Evolutionary conservation across 2,888 invertebrate genomes (phyloP).

Genomic region (Apodemia duryi): DNA sequence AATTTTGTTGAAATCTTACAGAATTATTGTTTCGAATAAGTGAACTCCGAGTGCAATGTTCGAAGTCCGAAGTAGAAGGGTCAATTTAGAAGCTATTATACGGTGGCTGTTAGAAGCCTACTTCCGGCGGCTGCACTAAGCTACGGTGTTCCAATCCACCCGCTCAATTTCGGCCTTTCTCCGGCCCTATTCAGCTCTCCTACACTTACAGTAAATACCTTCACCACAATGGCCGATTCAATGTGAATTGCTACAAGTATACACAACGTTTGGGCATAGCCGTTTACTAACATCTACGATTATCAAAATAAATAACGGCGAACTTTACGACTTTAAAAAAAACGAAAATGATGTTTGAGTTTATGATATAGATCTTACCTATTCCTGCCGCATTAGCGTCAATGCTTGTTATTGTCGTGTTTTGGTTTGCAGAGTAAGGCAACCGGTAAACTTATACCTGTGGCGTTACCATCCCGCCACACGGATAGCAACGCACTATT

Average conservation of each 20-base stretch:
- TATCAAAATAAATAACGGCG: not conserved
- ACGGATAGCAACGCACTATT: too few relatives aligned
- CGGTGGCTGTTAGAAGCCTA: slow-evolving; percentile 73
- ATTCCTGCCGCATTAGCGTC: too few relatives aligned
- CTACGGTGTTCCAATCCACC: slow-evolving; percentile 66
- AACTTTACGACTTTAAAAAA: not conserved
- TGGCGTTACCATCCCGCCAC: too few relatives aligned
- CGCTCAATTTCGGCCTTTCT: slow-evolving; percentile 72
- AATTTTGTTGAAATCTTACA: too few relatives aligned
- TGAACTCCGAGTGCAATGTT: slow-evolving; percentile 34
- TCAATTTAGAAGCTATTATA: slow-evolving; percentile 77
- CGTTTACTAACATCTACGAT: not conserved
- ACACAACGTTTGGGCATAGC: slow-evolving; percentile 4
- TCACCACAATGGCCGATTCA: slow-evolving; percentile 38
- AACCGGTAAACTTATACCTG: too few relatives aligned
- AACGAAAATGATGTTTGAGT: too few relatives aligned
- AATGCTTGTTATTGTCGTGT: too few relatives aligned
- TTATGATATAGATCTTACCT: too few relatives aligned
- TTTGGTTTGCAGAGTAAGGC: too few relatives aligned
- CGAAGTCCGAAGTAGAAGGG: slow-evolving; percentile 45
- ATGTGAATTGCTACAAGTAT: slow-evolving; percentile 20
- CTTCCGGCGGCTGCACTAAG: slow-evolving; percentile 77
- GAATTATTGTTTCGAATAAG: slow-evolving; percentile 45
- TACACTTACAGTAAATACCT: slow-evolving; percentile 42
- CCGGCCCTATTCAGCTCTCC: slow-evolving; percentile 53